A percentile compares a stretch with the other conserved stretches of the same genome.
Evolutionary conservation across 2,113 vertebrate species (phyloP).

Genomic region (Eretmodus cyanostictus): DNA sequence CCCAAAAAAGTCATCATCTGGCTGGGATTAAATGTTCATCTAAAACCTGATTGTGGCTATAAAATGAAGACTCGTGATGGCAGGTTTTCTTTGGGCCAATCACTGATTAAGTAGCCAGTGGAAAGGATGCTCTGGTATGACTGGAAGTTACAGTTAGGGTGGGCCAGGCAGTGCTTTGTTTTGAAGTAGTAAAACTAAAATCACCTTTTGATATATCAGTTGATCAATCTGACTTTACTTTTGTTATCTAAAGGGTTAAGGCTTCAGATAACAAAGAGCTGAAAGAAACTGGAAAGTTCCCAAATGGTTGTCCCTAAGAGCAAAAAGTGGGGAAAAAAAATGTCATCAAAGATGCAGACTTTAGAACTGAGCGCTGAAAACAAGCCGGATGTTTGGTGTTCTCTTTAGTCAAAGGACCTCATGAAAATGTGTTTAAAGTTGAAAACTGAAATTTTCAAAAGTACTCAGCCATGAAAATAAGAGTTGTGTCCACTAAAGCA

Average conservation of each 20-base stretch:
- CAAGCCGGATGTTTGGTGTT: neutral
- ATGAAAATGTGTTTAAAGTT: neutral
- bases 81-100: neutral
- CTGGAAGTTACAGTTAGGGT: neutral
- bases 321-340: accelerated
- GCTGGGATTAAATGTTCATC: neutral
- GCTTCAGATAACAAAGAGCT: neutral
- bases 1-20: neutral
- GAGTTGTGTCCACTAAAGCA: neutral
- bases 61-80: neutral
- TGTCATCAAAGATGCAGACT: neutral
- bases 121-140: neutral
- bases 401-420: neutral
- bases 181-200: neutral
- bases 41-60: neutral
- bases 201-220: neutral
- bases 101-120: neutral
- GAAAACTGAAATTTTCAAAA: neutral
- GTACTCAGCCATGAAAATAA: neutral
- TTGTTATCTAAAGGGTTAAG: neutral
- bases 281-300: neutral
- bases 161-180: neutral
- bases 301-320: neutral
- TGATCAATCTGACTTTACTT: neutral
- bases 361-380: neutral